Base-by-base conservation (phyloP, 2,797 vertebrate genomes). In the Acanthurus tractus region DNA sequence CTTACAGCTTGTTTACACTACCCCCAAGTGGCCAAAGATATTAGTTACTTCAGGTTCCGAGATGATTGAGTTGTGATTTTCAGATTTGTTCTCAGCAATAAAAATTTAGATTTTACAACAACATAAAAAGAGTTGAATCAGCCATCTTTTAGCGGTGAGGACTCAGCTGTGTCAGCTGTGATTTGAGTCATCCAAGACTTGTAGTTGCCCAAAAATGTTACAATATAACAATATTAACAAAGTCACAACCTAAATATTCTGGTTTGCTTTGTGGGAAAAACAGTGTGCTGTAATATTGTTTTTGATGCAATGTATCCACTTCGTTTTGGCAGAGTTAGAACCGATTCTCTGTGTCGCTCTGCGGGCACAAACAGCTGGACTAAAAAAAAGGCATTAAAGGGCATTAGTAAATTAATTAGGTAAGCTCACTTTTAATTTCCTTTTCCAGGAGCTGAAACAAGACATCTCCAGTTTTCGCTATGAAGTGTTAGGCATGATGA, bases 391-490 rank as follows among this genome's bases (percentile, higher is more conserved):
- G 8, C 13, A 70, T 34, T 64, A 1, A 66, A 85, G 76, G 46
- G 7, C 3, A 29, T 70, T 10, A 1, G 0, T 58, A 38, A 4
- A 62, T 71, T 59, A 15, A 62, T 7, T 3, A 29, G 1, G 1
- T 13, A 18, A 73, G 14, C 23, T 75, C 4, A 59, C 38, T 55
- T 63, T 34, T 70, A 5, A 18, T 79, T 72, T 79, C 2, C 57
- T 71, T 40, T 58, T 56, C 17, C 81, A 99, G 98, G 98, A 99
- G 85, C 93, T 99, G 83, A 99, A 99, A 79, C 98, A 99, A 87
- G 98, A 99, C 76, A 99, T 99, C 92, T 99, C 98, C 71, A 99
- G 98, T 81, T 99, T 99, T 86, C 97, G 98, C 58, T 99, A 99
- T 54, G 98, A 99, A 89, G 98, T 99, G 23, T 94, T 99, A 91